Evolutionary conservation across 2,888 invertebrate species (phyloP).

Genomic region (Drosophila quasianomalipes): DNA sequence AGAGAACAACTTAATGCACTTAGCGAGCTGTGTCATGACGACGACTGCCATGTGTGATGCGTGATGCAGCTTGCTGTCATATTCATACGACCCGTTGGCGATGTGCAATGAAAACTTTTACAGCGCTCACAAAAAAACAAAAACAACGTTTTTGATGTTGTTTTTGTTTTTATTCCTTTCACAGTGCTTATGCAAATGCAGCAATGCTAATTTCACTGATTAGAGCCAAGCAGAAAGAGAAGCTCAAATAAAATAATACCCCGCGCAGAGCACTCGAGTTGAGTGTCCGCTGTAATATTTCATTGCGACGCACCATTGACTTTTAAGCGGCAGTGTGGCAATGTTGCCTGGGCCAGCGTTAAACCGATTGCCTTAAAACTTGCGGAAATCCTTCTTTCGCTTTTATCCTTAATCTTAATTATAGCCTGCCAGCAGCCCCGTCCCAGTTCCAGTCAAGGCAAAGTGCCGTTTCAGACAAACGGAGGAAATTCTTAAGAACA

Average conservation of each 20-base stretch:
- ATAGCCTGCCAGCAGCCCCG: slow-evolving; percentile 71
- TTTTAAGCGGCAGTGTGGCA: slow-evolving; percentile 58
- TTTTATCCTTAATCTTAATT: slow-evolving; percentile 85
- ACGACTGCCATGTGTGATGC: slow-evolving; percentile 33
- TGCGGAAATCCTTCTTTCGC: slow-evolving; percentile 83
- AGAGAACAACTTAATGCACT: slow-evolving; percentile 85
- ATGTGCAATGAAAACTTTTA: slow-evolving; percentile 42
- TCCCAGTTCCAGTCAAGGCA: slow-evolving; percentile 13
- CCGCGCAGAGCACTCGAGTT: slow-evolving; percentile 31
- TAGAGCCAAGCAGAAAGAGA: slow-evolving; percentile 43
- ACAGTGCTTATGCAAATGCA: slow-evolving; percentile 66
- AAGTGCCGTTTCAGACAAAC: slow-evolving; percentile 48
- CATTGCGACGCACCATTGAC: slow-evolving; percentile 79
- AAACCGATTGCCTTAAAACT: slow-evolving; percentile 73
- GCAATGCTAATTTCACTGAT: slow-evolving; percentile 73
- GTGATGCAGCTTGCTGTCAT: slow-evolving; percentile 54
- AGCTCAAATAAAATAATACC: slow-evolving; percentile 16
- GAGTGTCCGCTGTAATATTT: slow-evolving; percentile 67
- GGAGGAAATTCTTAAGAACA: slow-evolving; percentile 33
- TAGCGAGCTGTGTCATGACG: slow-evolving; percentile 70
- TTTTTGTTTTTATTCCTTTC: slow-evolving; percentile 1
- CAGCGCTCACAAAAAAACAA: slow-evolving; percentile 41
- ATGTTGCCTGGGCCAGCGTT: slow-evolving; percentile 44
- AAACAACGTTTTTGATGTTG: slow-evolving; percentile 28
- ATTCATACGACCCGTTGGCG: slow-evolving; percentile 64